Conservation (phyloP, 1,140 invertebrate species). For the Trachymyrmex septentrionalis region DNA sequence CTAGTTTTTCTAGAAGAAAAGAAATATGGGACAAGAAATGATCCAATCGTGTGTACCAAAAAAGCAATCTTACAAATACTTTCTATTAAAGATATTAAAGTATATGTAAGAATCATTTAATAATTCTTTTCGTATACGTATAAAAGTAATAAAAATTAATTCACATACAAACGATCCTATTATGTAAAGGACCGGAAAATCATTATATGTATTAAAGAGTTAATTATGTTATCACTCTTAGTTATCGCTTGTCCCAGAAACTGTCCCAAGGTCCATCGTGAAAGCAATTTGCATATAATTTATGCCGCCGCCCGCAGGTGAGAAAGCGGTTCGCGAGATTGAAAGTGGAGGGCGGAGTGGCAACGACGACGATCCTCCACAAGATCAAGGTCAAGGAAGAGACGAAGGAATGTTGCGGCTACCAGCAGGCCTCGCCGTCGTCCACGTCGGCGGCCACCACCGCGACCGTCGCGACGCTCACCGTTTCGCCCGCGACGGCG, state of each 20-base stretch:
- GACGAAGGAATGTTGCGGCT: conserved; percentile 80
- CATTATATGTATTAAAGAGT: too few relatives aligned
- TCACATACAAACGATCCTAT: too few relatives aligned
- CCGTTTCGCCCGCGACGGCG: conserved; percentile 53
- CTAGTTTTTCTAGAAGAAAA: too few relatives aligned
- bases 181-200: too few relatives aligned
- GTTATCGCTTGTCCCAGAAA: neutral
- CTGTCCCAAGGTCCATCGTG: neutral
- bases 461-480: conserved; percentile 60
- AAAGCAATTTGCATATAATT: conserved; percentile 9
- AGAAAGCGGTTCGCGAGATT: conserved; percentile 74
- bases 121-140: too few relatives aligned
- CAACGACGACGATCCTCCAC: conserved; percentile 76
- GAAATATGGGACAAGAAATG: too few relatives aligned
- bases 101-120: too few relatives aligned
- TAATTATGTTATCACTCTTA: neutral
- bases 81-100: too few relatives aligned
- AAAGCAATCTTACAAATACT: too few relatives aligned
- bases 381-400: conserved; percentile 85
- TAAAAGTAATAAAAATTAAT: too few relatives aligned
- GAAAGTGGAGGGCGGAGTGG: conserved; percentile 83
- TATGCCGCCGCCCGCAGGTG: conserved; percentile 48
- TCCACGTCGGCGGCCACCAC: conserved; percentile 59
- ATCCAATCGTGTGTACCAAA: too few relatives aligned
- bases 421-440: conserved; percentile 73